Conservation (phyloP, 2,113 vertebrate species). For the Centropristis striata region DNA sequence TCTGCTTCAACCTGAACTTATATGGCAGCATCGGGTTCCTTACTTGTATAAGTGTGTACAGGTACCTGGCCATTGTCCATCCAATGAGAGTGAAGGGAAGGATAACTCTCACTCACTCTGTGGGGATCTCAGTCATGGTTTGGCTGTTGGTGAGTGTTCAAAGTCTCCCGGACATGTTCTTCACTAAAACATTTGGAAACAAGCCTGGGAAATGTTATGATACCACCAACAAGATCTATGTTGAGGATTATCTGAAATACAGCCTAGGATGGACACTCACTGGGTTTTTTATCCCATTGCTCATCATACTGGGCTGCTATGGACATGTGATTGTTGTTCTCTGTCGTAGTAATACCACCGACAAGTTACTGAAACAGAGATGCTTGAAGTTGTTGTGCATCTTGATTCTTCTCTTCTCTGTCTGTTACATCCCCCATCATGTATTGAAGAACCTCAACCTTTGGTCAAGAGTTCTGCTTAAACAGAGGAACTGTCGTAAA, state of each 20-base stretch:
- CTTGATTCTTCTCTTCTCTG: too few species aligned
- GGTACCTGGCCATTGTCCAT: conserved; percentile 89
- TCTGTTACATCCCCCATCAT: neutral
- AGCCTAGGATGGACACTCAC: conserved; percentile 73
- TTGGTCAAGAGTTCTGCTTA: too few species aligned
- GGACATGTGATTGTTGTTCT: conserved; percentile 83
- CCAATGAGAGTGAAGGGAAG: conserved; percentile 83
- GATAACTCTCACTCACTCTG: conserved; percentile 49
- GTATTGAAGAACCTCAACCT: neutral
- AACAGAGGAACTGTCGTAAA: too few species aligned
- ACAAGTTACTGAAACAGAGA: conserved; percentile 75
- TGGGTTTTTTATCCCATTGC: conserved; percentile 84
- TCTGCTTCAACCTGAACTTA: conserved; percentile 88
- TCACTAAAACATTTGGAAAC: conserved; percentile 52
- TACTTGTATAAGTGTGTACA: conserved; percentile 89
- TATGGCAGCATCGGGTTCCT: conserved; percentile 91
- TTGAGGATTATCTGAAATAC: conserved; percentile 80
- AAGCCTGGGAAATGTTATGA: conserved; percentile 60
- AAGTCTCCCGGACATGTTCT: conserved; percentile 81
- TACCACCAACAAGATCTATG: conserved; percentile 15
- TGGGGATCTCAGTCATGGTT: conserved; percentile 65
- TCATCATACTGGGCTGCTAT: conserved; percentile 86
- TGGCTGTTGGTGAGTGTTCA: conserved; percentile 84
- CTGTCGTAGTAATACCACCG: conserved; percentile 61
- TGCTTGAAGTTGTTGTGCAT: conserved; percentile 83